phyloP scores from a whole-genome alignment of 2,113 vertebrate species.

The Dicaeum eximium region DNA sequence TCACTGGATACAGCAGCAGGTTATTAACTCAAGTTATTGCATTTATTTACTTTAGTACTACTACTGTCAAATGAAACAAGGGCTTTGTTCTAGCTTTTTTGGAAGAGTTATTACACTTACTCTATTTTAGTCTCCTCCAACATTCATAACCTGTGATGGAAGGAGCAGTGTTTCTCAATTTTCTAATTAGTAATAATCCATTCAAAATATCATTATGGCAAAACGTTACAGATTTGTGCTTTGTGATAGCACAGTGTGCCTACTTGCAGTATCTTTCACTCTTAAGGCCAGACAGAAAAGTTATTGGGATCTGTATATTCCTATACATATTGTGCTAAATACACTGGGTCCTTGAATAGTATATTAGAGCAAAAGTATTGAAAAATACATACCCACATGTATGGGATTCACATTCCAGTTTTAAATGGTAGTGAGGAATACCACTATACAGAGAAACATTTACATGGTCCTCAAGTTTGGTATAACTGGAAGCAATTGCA shows the following conservation, averaged over 20 bases:
- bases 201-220: neutral
- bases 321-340: neutral
- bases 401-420: neutral
- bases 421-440: neutral
- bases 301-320: neutral
- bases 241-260: neutral
- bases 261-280: neutral
- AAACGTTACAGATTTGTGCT: neutral
- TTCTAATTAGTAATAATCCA: neutral
- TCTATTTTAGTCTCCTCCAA: neutral
- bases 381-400: neutral
- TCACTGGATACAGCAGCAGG: slow-evolving; percentile 93
- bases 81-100: neutral
- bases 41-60: neutral
- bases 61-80: neutral
- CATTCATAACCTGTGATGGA: neutral
- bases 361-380: neutral
- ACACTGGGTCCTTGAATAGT: neutral
- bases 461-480: neutral
- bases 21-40: slow-evolving; percentile 4
- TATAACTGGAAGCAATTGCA: neutral
- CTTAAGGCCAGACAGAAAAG: neutral
- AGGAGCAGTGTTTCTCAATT: neutral
- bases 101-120: neutral
- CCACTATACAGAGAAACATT: neutral